Percentiles rank a stretch among this genome's conserved stretches.
Evolutionary conservation across 1,140 invertebrate genomes (phyloP).

Genomic region (Lordiphosa clarofinis): DNA sequence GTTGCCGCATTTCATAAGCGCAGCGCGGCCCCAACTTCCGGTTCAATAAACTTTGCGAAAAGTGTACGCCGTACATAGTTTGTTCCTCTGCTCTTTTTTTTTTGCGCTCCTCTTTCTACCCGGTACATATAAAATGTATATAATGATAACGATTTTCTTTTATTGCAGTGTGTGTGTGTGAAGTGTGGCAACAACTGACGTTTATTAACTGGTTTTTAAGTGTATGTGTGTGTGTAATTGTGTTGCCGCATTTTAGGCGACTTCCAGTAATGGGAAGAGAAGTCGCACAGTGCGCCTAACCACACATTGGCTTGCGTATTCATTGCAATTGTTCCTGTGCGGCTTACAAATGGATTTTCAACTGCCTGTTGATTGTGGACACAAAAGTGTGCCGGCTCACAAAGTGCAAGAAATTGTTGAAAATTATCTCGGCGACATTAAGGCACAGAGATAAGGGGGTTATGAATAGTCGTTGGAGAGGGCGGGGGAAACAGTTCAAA

Average conservation of each 20-base stretch:
- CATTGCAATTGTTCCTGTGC: slow-evolving; percentile 13
- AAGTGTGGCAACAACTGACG: slow-evolving; percentile 46
- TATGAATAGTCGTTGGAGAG: too few relatives aligned
- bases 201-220: slow-evolving; percentile 58
- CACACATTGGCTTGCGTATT: slow-evolving; percentile 26
- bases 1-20: slow-evolving; percentile 59
- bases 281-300: slow-evolving; percentile 8
- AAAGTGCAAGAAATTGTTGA: too few relatives aligned
- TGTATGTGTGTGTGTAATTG: slow-evolving; percentile 14
- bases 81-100: slow-evolving; percentile 20
- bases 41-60: slow-evolving; percentile 74
- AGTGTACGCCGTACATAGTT: slow-evolving; percentile 54
- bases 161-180: slow-evolving; percentile 27
- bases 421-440: too few relatives aligned
- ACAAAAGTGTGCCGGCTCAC: too few relatives aligned
- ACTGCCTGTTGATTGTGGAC: too few relatives aligned
- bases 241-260: slow-evolving; percentile 30
- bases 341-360: too few relatives aligned
- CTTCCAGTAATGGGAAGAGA: background rate
- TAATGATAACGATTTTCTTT: slow-evolving; percentile 66
- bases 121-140: slow-evolving; percentile 29
- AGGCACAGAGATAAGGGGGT: too few relatives aligned
- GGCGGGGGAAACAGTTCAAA: too few relatives aligned
- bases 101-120: background rate
- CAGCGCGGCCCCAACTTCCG: slow-evolving; percentile 56